Evolutionary conservation across 2,888 invertebrate species (phyloP).

Genomic region (Aquatica leii): DNA sequence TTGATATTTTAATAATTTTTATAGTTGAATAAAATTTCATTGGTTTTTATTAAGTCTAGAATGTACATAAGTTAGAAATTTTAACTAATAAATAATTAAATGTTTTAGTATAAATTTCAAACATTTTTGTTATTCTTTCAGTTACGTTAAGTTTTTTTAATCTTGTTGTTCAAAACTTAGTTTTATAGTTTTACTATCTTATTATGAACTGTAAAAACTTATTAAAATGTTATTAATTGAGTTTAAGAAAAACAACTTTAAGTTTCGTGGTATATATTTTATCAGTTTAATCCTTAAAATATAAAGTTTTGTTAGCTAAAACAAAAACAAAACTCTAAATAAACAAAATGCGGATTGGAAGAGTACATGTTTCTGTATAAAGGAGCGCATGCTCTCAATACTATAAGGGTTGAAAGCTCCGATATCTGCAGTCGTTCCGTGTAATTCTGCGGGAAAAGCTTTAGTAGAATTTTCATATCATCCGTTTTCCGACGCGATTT

Average conservation of each 20-base stretch:
- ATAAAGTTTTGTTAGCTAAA: conserved; percentile 27
- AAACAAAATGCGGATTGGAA: conserved; percentile 50
- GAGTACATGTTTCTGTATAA: conserved; percentile 40
- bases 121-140: too few species aligned
- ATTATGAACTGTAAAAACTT: too few species aligned
- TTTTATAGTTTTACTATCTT: too few species aligned
- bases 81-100: too few species aligned
- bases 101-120: too few species aligned
- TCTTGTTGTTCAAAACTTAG: too few species aligned
- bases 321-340: conserved; percentile 44
- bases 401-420: conserved; percentile 41
- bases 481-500: conserved; percentile 28
- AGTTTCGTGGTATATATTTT: neutral
- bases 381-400: conserved; percentile 40
- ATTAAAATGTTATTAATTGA: neutral
- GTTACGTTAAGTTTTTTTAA: too few species aligned
- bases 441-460: conserved; percentile 27
- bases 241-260: neutral
- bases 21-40: too few species aligned
- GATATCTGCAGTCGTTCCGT: conserved; percentile 44
- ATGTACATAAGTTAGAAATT: too few species aligned
- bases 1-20: too few species aligned
- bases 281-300: conserved; percentile 1
- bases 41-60: too few species aligned
- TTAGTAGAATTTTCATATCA: conserved; percentile 21